Base-by-base conservation (phyloP, 1,140 invertebrate genomes). In the Drosophila pruinosa region DNA sequence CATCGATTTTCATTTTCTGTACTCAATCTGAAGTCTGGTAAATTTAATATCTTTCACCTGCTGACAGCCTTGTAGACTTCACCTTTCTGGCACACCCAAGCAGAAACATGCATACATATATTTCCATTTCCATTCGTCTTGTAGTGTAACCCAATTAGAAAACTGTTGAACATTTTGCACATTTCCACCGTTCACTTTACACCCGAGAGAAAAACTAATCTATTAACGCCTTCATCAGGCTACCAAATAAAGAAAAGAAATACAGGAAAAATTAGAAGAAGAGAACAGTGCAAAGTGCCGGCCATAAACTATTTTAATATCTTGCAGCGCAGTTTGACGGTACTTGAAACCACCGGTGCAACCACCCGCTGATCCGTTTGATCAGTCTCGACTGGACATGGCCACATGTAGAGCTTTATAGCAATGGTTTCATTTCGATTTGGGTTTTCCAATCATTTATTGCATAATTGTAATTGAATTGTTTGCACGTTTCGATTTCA, bases 391-490 rank as follows among this genome's bases (percentile, higher is more conserved):
- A 58, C 38, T 50, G 59, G 68, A 64, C 59, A 56, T 50, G 68
- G 53, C 69, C 69, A 58, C 69, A 72, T 72, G 69, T 52, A 22
- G 69, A 4, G 69, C 39, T 56, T 41, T 43, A 63, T 38, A 31
- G 50, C 5, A 39, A 64, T 62, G 43, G 34, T 61, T 58, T 50
- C 38, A 45, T 53, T 54, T 54, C 22, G 10, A 5, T 26, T 38
- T 53, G 15, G 7, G 43, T 47, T 38, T 47, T 15, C 17, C 53
- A 47, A 26, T 50, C 14, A 57, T 67, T 68, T 47, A 73, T 74
- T 74, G 58, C 71, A 74, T 63, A 74, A 74, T 74, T 74, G 65
- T 65, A 74, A 70, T 70, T 70, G 71, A 74, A 74, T 63, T 74
- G 71, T 74, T 70, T 74, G 58, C 65, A 68, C 68, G 53, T 65